These are phyloP conservation scores for Melinopterus prodromus DNA, from an alignment of 2,888 invertebrate genomes.

Conservation along the genomic window DNA sequence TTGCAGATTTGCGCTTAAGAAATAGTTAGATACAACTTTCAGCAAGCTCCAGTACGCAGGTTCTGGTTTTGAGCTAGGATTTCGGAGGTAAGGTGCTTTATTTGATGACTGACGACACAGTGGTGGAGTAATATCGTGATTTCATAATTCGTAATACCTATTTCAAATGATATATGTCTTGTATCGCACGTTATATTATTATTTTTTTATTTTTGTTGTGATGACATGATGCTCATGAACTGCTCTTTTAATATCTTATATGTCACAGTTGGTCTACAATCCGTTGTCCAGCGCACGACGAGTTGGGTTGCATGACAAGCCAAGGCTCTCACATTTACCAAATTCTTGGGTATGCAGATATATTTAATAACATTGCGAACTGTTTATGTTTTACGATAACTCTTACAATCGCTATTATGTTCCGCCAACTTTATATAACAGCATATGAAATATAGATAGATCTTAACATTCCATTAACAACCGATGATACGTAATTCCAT, in stretches of 20 bases:
- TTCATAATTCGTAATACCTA: background rate
- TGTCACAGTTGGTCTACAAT: background rate
- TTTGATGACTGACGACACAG: background rate
- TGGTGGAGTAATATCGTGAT: background rate
- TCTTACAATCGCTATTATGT: background rate
- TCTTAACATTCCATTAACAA: background rate
- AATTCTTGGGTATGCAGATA: background rate
- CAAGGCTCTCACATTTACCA: background rate
- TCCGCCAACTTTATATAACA: background rate
- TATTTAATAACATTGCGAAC: background rate
- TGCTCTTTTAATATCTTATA: background rate
- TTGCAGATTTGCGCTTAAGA: background rate
- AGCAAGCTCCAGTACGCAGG: background rate
- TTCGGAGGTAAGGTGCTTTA: background rate
- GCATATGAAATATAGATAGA: background rate
- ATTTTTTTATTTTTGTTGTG: background rate
- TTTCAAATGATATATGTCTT: background rate
- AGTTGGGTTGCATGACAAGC: background rate
- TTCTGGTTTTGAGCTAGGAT: background rate
- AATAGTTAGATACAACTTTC: slow-evolving; percentile 4
- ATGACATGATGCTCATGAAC: background rate
- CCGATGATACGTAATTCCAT: background rate
- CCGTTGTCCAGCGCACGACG: background rate
- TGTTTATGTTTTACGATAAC: background rate
- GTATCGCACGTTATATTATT: background rate